phyloP scores from a whole-genome alignment of 2,113 vertebrate species.

The Oryzias melastigma region DNA sequence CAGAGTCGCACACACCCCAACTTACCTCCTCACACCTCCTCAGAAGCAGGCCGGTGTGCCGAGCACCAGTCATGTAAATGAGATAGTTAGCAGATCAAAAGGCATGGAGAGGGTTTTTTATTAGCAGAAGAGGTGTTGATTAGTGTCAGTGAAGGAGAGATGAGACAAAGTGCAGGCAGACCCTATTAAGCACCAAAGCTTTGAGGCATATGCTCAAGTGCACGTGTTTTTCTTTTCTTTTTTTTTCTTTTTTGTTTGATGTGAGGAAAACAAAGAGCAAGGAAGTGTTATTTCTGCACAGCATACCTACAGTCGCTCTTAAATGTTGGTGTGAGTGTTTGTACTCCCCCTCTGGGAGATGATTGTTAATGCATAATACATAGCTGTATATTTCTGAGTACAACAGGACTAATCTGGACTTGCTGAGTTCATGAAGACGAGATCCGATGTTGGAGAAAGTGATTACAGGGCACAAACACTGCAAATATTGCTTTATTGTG shows the following conservation, averaged over 20 bases:
- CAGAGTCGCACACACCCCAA: conserved; percentile 3
- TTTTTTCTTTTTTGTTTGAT: conserved; percentile 7
- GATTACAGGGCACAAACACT: conserved; percentile 71
- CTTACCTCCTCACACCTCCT: conserved; percentile 38
- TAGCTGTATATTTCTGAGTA: conserved; percentile 59
- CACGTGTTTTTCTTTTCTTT: background rate
- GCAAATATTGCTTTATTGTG: conserved; percentile 54
- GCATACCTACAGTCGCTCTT: conserved; percentile 25
- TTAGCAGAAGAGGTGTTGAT: conserved; percentile 73
- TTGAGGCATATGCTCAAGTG: conserved; percentile 34
- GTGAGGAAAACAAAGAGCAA: conserved; percentile 10
- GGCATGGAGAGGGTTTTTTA: conserved; percentile 65
- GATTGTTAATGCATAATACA: conserved; percentile 73
- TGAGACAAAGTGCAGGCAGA: conserved; percentile 48
- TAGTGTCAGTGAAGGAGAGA: conserved; percentile 59
- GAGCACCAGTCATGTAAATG: conserved; percentile 68
- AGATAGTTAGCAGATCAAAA: conserved; percentile 73
- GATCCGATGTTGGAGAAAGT: conserved; percentile 69
- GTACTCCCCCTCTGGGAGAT: conserved; percentile 41
- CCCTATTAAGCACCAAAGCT: conserved; percentile 41
- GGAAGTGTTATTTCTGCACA: conserved; percentile 10
- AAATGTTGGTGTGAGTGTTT: conserved; percentile 12
- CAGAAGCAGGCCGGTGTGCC: conserved; percentile 26
- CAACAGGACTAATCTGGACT: conserved; percentile 66
- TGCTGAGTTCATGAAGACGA: conserved; percentile 60